phyloP scores from a whole-genome alignment of 1,140 invertebrate genomes.

The Maconellicoccus hirsutus region DNA sequence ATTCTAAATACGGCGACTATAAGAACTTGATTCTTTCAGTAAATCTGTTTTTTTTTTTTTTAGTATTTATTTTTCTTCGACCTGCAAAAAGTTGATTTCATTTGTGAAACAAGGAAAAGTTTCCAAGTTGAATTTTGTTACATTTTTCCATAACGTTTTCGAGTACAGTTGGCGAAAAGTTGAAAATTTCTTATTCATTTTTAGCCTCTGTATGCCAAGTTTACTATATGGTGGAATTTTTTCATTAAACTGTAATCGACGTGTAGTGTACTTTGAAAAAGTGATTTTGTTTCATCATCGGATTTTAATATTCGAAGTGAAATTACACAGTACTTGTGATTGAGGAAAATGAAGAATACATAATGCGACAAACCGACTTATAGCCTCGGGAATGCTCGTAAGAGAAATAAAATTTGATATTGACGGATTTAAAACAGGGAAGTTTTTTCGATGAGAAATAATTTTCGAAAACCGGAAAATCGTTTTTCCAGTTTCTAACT shows the following conservation, averaged over 20 bases:
- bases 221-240: not conserved
- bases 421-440: not conserved
- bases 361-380: not conserved
- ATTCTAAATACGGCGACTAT: too few relatives aligned
- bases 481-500: slow-evolving; percentile 20
- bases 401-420: slow-evolving; percentile 17
- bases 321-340: not conserved
- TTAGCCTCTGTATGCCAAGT: too few relatives aligned
- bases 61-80: too few relatives aligned
- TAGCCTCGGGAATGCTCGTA: not conserved
- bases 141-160: too few relatives aligned
- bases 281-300: not conserved
- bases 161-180: too few relatives aligned
- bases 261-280: not conserved
- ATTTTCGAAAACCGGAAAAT: slow-evolving; percentile 19
- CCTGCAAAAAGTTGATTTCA: too few relatives aligned
- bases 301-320: not conserved
- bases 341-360: not conserved
- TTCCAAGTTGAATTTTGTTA: too few relatives aligned
- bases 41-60: too few relatives aligned
- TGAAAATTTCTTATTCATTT: too few relatives aligned
- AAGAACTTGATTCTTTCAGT: too few relatives aligned
- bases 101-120: too few relatives aligned
- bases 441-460: slow-evolving; percentile 12
- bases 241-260: not conserved